Evolutionary conservation across 2,888 invertebrate species (phyloP), one percentile per base, ranked within the genome.

Genomic region (Dicyrtomina minuta): DNA sequence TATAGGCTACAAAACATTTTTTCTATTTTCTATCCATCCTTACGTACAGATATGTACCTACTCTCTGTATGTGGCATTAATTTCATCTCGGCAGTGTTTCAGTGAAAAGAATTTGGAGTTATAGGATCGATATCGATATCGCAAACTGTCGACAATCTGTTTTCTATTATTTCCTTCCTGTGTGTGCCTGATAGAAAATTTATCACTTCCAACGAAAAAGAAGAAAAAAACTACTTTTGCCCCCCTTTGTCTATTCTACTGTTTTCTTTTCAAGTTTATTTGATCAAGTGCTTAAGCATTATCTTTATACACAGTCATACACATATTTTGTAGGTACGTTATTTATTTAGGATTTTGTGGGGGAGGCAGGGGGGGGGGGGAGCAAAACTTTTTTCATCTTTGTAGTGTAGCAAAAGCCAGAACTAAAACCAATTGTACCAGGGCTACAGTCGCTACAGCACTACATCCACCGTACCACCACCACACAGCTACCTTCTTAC

Each of bases 121-220:
- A 33, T 33, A 8, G 33, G 8, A 61, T 64, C 64, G 64, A 64
- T 64, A 53, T n/a, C n/a, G n/a, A n/a, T n/a, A n/a, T n/a, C n/a
- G n/a, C n/a, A n/a, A n/a, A n/a, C 26, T 26, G 51, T 33, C 49
- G 49, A 53, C 26, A 53, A 53, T 64, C 53, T 64, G 53, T 53
- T 64, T 64, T 64, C 64, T 53, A 64, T 64, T 64, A 64, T 64
- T 64, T 64, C 64, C 64, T 64, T 27, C 62, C 62, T 53, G 13
- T 13, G 49, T 39, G n/a, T n/a, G 51, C 62, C 24, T 64, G 62
- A 64, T 64, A 49, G 53, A 53, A 51, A 64, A 64, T 64, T 64
- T 64, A 64, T 64, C 64, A 64, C 64, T n/a, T 5, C 20, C 5
- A 20, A 12, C 17, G 49, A n/a, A n/a, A 33, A 33, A 8, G 33